A percentile compares a stretch with the other conserved stretches of the same genome.
phyloP scores from a whole-genome alignment of 1,140 invertebrate species.

The Bactericera cockerelli region DNA sequence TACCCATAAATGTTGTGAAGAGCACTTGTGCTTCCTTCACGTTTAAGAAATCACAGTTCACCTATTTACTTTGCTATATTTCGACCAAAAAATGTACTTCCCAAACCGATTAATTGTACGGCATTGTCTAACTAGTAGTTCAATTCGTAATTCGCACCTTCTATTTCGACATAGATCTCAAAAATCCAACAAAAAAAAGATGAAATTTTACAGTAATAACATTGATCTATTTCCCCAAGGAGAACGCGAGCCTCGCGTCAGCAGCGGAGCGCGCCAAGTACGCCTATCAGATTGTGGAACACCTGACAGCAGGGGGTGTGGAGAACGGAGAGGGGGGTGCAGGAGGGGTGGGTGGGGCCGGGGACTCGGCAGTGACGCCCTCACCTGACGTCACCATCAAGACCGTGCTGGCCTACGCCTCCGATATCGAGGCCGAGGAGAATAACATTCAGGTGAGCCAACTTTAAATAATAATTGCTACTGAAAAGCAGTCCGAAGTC shows the following conservation, averaged over 20 bases:
- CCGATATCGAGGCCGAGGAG: conserved; percentile 5
- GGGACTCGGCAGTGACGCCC: conserved; percentile 16
- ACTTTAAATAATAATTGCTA: not conserved
- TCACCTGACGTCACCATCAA: conserved; percentile 1
- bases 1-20: no score
- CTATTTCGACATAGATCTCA: not conserved
- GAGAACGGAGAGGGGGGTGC: conserved; percentile 29
- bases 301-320: conserved; percentile 35
- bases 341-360: conserved; percentile 16
- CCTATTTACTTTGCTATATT: no score
- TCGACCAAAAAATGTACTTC: no score
- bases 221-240: not conserved
- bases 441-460: not conserved
- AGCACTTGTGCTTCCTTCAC: no score
- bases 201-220: not conserved
- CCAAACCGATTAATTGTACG: no score
- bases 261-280: not conserved
- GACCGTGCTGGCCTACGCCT: conserved; percentile 1
- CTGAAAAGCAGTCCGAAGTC: no score
- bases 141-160: no score
- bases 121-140: no score
- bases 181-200: not conserved
- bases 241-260: not conserved
- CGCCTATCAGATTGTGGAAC: conserved; percentile 34
- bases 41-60: no score